Evolutionary conservation across 2,113 vertebrate genomes (phyloP), one percentile per base, ranked within the genome.

Genomic region (Ailuropoda melanoleuca): DNA sequence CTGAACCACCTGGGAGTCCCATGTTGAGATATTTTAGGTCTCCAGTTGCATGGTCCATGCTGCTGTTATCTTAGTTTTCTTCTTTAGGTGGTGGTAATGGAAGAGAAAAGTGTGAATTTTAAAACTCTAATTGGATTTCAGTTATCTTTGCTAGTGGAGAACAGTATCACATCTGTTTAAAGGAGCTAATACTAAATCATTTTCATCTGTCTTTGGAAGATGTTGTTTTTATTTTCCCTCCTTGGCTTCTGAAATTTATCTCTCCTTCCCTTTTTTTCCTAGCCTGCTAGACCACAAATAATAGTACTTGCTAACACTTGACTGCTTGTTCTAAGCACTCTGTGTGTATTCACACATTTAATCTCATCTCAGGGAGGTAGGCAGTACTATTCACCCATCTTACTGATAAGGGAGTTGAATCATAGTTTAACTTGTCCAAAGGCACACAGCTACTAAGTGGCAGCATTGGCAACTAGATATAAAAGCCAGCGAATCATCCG

Each of bases 241-340:
- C 24, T 80, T 95, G 37, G 26, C 88, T 75, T 92, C 62, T 81
- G n/a, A 85, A 91, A 62, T 93, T 46, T 93, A 50, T 90, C 23
- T 90, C 23, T 74, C 1, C 37, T 23, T 64, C 21, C 12, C 15
- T 50, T n/a, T 31, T 90, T 21, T 37, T 43, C 43, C 23, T 7
- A 86, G 66, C 53, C 37, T 97, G 62, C 17, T 86, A 18, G 37
- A 48, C 29, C 17, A 31, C 12, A 43, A 21, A 34, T 78, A 70
- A 60, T 55, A 74, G 58, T 93, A 37, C 64, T 74, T 66, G 46
- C 24, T 60, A 83, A 93, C 26, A 60, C 48, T 43, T 1, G 24
- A 64, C 23, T 82, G 68, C 50, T 60, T 53, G 9, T 46, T 81
- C 72, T 88, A 21, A 80, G 43, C 12, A 23, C 53, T 86, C 31